Conservation (phyloP, 1,140 invertebrate species). For the Dendrolimus punctatus region DNA sequence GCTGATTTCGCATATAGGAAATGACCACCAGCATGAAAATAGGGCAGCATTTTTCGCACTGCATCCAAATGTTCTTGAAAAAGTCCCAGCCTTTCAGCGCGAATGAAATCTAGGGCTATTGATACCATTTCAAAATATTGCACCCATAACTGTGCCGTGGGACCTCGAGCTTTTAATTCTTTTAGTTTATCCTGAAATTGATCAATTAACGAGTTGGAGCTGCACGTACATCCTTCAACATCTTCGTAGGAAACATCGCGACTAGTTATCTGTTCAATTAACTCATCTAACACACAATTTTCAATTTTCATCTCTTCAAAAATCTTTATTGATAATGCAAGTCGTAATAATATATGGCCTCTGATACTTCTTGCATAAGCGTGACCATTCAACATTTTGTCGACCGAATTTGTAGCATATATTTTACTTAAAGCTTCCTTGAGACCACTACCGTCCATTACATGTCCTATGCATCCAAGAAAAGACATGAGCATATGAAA, state of each 20-base stretch:
- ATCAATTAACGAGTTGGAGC: conserved; percentile 29
- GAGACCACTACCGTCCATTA: conserved; percentile 54
- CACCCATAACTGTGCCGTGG: conserved; percentile 52
- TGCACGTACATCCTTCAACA: conserved; percentile 32
- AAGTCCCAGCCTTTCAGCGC: conserved; percentile 37
- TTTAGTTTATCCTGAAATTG: conserved; percentile 35
- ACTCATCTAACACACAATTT: conserved; percentile 28
- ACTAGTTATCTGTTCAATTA: conserved; percentile 32
- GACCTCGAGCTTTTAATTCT: conserved; percentile 34
- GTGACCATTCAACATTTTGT: conserved; percentile 47
- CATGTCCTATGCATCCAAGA: conserved; percentile 45
- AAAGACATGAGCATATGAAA: conserved; percentile 60
- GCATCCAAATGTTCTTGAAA: conserved; percentile 40
- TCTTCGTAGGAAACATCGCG: conserved; percentile 30
- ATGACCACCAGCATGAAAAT: conserved; percentile 62
- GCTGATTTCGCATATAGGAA: conserved; percentile 62
- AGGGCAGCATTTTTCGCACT: conserved; percentile 55
- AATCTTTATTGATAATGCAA: conserved; percentile 33
- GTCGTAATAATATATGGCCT: conserved; percentile 41
- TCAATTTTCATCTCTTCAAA: conserved; percentile 26
- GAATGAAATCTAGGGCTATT: conserved; percentile 47
- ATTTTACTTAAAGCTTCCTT: conserved; percentile 36
- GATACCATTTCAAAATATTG: conserved; percentile 59
- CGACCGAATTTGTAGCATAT: conserved; percentile 43
- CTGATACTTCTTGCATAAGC: conserved; percentile 39